Conservation (phyloP, 2,888 invertebrate genomes). For the Tubulanus polymorphus region DNA sequence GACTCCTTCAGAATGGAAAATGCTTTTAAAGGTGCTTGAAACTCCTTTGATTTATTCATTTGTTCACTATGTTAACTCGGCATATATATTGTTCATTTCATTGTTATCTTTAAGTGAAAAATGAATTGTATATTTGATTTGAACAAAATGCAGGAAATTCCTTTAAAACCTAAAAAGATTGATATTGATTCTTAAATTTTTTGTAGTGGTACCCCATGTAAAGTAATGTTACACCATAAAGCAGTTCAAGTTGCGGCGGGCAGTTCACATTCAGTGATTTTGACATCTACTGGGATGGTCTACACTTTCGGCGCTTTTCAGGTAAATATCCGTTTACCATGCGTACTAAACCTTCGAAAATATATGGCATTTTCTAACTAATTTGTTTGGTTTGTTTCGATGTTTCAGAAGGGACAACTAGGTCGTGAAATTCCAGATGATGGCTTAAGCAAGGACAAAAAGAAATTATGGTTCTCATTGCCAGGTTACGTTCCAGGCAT, state of each 20-base stretch:
- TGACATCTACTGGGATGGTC: constrained; percentile 84
- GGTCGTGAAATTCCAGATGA: constrained; percentile 57
- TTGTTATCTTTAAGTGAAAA: too few relatives aligned
- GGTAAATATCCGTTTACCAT: constrained; percentile 24
- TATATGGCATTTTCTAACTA: neutral
- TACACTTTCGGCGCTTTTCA: constrained; percentile 83
- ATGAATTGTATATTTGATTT: constrained; percentile 16
- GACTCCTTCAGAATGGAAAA: too few relatives aligned
- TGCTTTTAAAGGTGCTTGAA: too few relatives aligned
- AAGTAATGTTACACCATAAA: constrained; percentile 67
- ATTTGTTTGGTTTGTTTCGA: neutral
- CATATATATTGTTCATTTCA: too few relatives aligned
- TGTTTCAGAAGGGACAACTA: constrained; percentile 41
- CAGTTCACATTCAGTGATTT: constrained; percentile 88
- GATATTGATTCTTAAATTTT: too few relatives aligned
- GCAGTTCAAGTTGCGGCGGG: constrained; percentile 83
- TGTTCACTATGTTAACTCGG: too few relatives aligned
- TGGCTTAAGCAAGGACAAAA: constrained; percentile 54
- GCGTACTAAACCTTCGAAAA: neutral
- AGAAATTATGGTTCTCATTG: constrained; percentile 58
- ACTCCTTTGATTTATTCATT: too few relatives aligned
- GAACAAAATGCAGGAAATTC: too few relatives aligned
- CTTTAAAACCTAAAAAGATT: too few relatives aligned
- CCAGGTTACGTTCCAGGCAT: constrained; percentile 75
- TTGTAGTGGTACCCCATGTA: constrained; percentile 69